Evolutionary conservation across 2,888 invertebrate genomes (phyloP).

Genomic region (Bedellia somnulentella): DNA sequence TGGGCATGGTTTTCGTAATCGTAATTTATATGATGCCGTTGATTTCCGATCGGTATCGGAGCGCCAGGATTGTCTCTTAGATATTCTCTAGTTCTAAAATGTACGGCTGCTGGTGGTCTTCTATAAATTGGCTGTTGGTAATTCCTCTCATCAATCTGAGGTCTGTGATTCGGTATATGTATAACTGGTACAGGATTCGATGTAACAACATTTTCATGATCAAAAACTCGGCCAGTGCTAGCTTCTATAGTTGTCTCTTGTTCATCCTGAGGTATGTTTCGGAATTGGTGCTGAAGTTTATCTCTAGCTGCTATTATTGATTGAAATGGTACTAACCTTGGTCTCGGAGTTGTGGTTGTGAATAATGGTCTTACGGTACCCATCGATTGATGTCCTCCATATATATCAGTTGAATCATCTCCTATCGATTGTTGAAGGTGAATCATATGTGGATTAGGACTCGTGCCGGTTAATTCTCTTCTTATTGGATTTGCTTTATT

Average conservation of each 20-base stretch:
- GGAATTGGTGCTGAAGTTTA: slow-evolving; percentile 46
- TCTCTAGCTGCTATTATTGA: slow-evolving; percentile 50
- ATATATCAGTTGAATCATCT: slow-evolving; percentile 70
- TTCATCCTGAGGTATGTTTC: slow-evolving; percentile 29
- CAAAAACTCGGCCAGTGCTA: slow-evolving; percentile 53
- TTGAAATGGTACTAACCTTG: slow-evolving; percentile 57
- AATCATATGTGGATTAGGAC: slow-evolving; percentile 56
- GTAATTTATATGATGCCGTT: slow-evolving; percentile 50
- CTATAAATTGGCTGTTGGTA: slow-evolving; percentile 42
- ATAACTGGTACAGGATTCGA: slow-evolving; percentile 57
- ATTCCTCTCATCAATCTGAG: slow-evolving; percentile 28
- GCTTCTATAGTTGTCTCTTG: slow-evolving; percentile 52
- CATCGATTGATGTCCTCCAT: slow-evolving; percentile 66
- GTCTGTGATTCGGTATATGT: slow-evolving; percentile 50
- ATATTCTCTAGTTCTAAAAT: slow-evolving; percentile 49
- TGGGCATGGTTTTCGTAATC: slow-evolving; percentile 50
- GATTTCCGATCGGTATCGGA: slow-evolving; percentile 50
- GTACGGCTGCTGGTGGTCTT: slow-evolving; percentile 29
- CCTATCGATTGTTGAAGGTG: slow-evolving; percentile 62
- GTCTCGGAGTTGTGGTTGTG: slow-evolving; percentile 63
- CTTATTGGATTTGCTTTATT: slow-evolving; percentile 61
- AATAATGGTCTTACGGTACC: slow-evolving; percentile 68
- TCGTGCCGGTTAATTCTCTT: slow-evolving; percentile 64
- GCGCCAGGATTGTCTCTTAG: slow-evolving; percentile 51
- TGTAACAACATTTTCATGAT: slow-evolving; percentile 47